Percentiles rank a stretch among this genome's conserved stretches.
These are phyloP conservation scores for Microtus richardsoni DNA, from an alignment of 2,113 vertebrate genomes.

Conservation along the genomic window DNA sequence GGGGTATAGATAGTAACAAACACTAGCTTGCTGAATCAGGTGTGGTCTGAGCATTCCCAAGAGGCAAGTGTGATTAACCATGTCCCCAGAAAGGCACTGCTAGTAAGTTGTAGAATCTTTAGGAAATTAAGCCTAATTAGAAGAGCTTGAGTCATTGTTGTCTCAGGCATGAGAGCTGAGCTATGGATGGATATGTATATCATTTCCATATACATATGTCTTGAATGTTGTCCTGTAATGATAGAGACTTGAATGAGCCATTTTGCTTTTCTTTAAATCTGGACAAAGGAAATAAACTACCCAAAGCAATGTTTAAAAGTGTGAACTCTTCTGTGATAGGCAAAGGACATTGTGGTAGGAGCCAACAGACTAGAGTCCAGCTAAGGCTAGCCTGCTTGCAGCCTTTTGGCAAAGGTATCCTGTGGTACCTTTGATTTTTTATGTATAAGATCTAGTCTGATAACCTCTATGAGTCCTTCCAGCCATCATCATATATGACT, in stretches of 20 bases:
- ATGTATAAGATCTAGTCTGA: background rate
- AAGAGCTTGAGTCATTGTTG: background rate
- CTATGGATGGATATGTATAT: background rate
- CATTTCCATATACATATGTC: background rate
- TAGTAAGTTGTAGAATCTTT: background rate
- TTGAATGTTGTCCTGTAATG: background rate
- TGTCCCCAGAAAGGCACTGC: background rate
- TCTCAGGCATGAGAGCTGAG: background rate
- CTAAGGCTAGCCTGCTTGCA: background rate
- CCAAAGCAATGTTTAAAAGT: background rate
- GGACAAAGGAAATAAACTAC: constrained; percentile 37
- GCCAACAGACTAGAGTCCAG: background rate
- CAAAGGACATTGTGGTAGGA: background rate
- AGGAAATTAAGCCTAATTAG: background rate
- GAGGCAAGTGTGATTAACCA: background rate
- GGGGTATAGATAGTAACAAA: background rate
- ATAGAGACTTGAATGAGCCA: background rate
- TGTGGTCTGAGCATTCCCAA: background rate
- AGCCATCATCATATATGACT: background rate
- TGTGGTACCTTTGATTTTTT: background rate
- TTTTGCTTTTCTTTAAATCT: background rate
- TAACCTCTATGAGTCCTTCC: background rate
- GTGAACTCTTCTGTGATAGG: background rate
- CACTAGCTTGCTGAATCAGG: background rate
- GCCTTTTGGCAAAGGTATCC: background rate